These are phyloP conservation scores for Erythrocercus mccallii DNA, from an alignment of 2,113 vertebrate species.

Conservation along the genomic window DNA sequence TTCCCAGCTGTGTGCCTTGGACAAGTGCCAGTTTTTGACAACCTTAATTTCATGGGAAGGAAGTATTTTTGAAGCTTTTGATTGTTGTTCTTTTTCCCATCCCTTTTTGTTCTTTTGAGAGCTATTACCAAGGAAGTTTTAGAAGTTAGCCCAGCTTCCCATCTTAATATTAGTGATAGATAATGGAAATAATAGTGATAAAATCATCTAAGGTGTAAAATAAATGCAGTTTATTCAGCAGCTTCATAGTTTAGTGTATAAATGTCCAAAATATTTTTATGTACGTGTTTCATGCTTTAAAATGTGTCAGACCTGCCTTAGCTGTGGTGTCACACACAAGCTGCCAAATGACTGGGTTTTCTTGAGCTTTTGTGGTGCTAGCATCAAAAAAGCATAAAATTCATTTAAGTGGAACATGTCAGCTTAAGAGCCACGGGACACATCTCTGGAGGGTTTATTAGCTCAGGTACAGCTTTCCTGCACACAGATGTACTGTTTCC, in stretches of 20 bases:
- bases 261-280: neutral
- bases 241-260: neutral
- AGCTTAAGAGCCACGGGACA: neutral
- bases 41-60: neutral
- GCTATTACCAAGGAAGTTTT: neutral
- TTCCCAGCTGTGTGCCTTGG: neutral
- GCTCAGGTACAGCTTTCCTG: neutral
- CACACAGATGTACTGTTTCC: neutral
- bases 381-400: neutral
- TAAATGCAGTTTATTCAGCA: neutral
- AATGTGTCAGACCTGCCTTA: neutral
- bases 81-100: neutral
- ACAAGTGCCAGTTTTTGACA: neutral
- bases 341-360: neutral
- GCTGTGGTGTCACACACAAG: neutral
- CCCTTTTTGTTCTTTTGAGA: neutral
- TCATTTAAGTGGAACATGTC: neutral
- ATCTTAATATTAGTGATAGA: neutral
- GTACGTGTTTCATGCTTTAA: neutral
- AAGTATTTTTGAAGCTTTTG: neutral
- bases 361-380: neutral
- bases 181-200: neutral
- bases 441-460: neutral
- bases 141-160: neutral
- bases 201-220: neutral